phyloP scores from a whole-genome alignment of 2,797 vertebrate species.

The Lutra lutra region DNA sequence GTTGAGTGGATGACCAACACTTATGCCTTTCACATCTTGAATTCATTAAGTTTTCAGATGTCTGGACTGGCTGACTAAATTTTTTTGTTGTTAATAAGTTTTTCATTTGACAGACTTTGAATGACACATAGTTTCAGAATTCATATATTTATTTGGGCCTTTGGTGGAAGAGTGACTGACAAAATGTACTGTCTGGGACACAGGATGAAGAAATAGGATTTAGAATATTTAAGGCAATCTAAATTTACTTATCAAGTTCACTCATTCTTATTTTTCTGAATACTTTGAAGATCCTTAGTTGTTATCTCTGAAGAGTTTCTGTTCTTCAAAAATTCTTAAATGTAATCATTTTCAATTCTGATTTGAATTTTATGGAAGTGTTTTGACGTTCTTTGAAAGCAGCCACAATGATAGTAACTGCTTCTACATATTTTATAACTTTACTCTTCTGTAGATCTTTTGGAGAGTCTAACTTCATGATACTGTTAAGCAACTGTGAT shows the following conservation, averaged over 20 bases:
- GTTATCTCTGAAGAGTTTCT: constrained; percentile 16
- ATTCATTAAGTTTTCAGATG: constrained; percentile 2
- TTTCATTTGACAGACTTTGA: constrained; percentile 38
- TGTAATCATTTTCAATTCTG: constrained; percentile 16
- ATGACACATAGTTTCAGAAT: not conserved
- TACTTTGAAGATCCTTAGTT: not conserved
- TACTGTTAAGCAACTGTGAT: not conserved
- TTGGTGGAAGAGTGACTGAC: constrained; percentile 9
- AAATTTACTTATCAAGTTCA: constrained; percentile 9
- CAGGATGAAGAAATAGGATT: constrained; percentile 2
- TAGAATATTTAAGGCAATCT: not conserved
- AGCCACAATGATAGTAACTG: not conserved
- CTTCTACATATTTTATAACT: not conserved
- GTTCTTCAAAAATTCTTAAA: not conserved
- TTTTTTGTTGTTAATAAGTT: constrained; percentile 24
- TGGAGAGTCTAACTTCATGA: not conserved
- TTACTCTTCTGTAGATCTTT: not conserved
- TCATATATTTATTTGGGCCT: not conserved
- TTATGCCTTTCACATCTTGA: not conserved
- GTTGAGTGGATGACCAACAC: not conserved
- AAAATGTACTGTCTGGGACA: not conserved
- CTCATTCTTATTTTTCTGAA: constrained; percentile 43
- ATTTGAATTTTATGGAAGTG: constrained; percentile 26
- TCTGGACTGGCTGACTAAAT: not conserved
- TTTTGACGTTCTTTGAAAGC: constrained; percentile 9